Conservation (phyloP, 2,888 invertebrate genomes). For the Nysson spinosus region DNA sequence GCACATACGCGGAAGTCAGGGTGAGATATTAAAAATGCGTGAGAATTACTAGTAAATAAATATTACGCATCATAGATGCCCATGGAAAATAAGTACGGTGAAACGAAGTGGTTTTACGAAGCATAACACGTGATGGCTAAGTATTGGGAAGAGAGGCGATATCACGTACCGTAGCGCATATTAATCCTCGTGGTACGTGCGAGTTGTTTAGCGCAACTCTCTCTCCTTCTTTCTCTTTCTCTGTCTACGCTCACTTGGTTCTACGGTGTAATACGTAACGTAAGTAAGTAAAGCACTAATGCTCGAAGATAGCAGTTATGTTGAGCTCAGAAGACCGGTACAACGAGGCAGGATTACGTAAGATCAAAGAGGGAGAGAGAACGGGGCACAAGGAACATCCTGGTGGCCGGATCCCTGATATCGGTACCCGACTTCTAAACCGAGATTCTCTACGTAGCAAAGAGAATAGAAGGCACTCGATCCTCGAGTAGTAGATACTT, state of each 20-base stretch:
- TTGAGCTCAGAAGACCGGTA: constrained; percentile 9
- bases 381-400: neutral
- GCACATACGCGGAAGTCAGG: neutral
- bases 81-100: constrained; percentile 16
- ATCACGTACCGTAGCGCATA: constrained; percentile 57
- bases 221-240: too few relatives aligned
- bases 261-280: constrained; percentile 39
- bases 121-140: constrained; percentile 44
- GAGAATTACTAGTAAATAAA: constrained; percentile 33
- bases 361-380: constrained; percentile 25
- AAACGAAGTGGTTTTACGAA: constrained; percentile 15
- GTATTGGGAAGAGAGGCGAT: constrained; percentile 34
- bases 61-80: constrained; percentile 33
- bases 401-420: constrained; percentile 10
- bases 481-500: too few relatives aligned
- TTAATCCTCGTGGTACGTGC: constrained; percentile 63
- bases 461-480: too few relatives aligned
- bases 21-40: constrained; percentile 19
- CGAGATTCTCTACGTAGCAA: neutral
- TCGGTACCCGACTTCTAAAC: neutral
- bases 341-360: constrained; percentile 41
- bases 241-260: constrained; percentile 29
- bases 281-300: constrained; percentile 54
- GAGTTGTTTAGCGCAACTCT: constrained; percentile 55
- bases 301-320: constrained; percentile 46